Conservation (phyloP, 2,113 vertebrate genomes). For the Climacteris rufus region DNA sequence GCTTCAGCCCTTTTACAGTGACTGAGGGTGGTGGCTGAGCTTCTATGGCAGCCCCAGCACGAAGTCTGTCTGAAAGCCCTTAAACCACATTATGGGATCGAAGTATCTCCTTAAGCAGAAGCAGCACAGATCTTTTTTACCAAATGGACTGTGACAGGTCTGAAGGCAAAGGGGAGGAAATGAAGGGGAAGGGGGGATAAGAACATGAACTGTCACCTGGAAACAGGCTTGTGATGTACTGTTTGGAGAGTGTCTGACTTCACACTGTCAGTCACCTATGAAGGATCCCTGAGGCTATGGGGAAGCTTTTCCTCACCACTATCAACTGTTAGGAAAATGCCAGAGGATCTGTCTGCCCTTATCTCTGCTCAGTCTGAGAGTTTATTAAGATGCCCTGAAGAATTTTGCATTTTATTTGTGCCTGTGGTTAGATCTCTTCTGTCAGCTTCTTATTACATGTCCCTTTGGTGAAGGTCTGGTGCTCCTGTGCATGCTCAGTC, state of each 20-base stretch:
- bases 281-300: neutral
- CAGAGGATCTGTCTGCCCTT: neutral
- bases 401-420: neutral
- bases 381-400: neutral
- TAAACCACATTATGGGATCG: neutral
- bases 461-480: neutral
- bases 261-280: accelerated
- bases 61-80: neutral
- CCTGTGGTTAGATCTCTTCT: neutral
- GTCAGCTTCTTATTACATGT: neutral
- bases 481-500: neutral
- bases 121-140: neutral
- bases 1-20: neutral
- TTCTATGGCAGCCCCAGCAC: neutral
- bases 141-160: neutral
- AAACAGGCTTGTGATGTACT: neutral
- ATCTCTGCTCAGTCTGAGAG: neutral
- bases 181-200: neutral
- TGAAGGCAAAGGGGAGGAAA: neutral
- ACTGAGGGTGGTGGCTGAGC: neutral
- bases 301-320: neutral
- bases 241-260: neutral
- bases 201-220: neutral
- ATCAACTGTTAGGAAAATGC: accelerated
- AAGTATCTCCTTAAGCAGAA: neutral